A percentile compares a stretch with the other conserved stretches of the same genome.
phyloP scores from a whole-genome alignment of 2,113 vertebrate species.

The Seriola aureovittata region DNA sequence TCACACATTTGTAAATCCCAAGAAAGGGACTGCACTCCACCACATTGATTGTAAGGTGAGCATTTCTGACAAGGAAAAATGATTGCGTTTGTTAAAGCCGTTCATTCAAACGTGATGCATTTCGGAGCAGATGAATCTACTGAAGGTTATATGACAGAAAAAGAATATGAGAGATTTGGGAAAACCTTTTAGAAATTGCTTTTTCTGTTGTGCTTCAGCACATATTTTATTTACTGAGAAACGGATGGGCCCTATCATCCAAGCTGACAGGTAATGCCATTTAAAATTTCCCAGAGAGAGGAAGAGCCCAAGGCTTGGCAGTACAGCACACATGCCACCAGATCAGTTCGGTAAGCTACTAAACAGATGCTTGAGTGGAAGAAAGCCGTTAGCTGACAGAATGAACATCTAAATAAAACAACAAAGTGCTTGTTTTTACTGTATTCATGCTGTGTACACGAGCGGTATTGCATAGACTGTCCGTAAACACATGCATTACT shows the following conservation, averaged over 20 bases:
- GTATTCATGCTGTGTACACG: not conserved
- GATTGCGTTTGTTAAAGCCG: slow-evolving; percentile 38
- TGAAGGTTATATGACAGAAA: slow-evolving; percentile 63
- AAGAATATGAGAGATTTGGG: slow-evolving; percentile 66
- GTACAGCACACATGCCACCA: slow-evolving; percentile 17
- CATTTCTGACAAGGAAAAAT: slow-evolving; percentile 45
- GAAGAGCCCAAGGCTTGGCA: slow-evolving; percentile 57
- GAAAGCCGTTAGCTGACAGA: slow-evolving; percentile 17
- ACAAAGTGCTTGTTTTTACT: not conserved
- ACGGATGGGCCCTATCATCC: slow-evolving; percentile 57
- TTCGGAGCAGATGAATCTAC: slow-evolving; percentile 48
- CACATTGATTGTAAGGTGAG: slow-evolving; percentile 16
- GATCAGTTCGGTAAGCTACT: slow-evolving; percentile 33
- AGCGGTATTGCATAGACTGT: not conserved
- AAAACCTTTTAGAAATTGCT: slow-evolving; percentile 59
- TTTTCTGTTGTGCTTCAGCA: slow-evolving; percentile 52
- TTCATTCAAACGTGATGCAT: slow-evolving; percentile 54
- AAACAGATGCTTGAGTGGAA: slow-evolving; percentile 33
- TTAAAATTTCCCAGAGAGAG: slow-evolving; percentile 59
- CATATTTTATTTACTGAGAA: slow-evolving; percentile 63
- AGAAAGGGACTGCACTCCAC: slow-evolving; percentile 20
- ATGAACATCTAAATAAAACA: not conserved
- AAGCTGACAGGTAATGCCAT: slow-evolving; percentile 68
- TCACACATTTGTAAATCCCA: slow-evolving; percentile 52
- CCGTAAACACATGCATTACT: not conserved